Evolutionary conservation across 2,888 invertebrate genomes (phyloP).

Genomic region (Alcis repandata): DNA sequence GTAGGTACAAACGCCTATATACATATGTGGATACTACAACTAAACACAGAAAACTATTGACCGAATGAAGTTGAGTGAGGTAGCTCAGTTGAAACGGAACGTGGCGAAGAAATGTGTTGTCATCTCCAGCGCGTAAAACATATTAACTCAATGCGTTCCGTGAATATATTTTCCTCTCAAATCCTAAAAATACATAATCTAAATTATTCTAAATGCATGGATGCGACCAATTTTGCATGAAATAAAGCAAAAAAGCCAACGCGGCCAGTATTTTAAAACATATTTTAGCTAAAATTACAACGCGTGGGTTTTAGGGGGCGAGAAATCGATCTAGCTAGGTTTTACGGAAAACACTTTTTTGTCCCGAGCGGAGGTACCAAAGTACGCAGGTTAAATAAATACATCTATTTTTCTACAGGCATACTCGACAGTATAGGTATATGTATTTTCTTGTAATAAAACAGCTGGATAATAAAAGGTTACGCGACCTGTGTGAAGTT

Average conservation of each 20-base stretch:
- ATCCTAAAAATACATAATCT: constrained; percentile 15
- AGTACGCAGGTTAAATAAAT: too few species aligned
- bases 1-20: too few species aligned
- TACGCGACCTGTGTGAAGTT: not conserved
- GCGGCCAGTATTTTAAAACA: not conserved
- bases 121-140: too few species aligned
- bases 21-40: too few species aligned
- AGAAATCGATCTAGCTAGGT: not conserved
- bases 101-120: too few species aligned
- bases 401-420: not conserved
- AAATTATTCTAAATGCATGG: constrained; percentile 14
- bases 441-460: too few species aligned
- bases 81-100: too few species aligned
- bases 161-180: constrained; percentile 17
- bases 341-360: not conserved
- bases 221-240: constrained; percentile 2
- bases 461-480: not conserved
- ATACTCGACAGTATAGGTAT: not conserved
- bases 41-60: too few species aligned
- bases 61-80: too few species aligned
- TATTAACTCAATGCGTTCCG: constrained; percentile 8
- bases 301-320: constrained; percentile 1
- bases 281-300: not conserved
- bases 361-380: too few species aligned
- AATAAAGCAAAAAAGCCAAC: constrained; percentile 4